Base-by-base conservation (phyloP, 2,888 invertebrate species). In the Erebia aethiops region DNA sequence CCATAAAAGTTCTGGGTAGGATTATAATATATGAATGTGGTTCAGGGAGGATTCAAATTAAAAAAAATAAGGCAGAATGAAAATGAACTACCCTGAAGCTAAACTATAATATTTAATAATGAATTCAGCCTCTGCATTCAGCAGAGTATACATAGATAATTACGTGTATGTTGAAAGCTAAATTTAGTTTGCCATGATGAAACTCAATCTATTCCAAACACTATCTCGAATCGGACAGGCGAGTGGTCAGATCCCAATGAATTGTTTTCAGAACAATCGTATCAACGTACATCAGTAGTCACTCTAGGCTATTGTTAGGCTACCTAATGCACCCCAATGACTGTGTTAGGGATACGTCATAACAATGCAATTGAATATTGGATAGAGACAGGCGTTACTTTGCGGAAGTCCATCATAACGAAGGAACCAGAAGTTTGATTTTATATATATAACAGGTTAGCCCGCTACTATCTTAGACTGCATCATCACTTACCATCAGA, bases 221-320 rank as follows among this genome's bases (percentile, higher is more conserved):
- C 84, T 92, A 92, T 92, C 91, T 84, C 82, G 77, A 81, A 75
- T 78, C 87, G 83, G 87, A 88, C 92, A 90, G 91, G 84, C 90
- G 84, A 91, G 83, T 92, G 92, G 88, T 90, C 91, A 91, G 90
- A 91, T 91, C 90, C 90, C 91, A 92, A 91, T 91, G 90, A 85
- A 89, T 87, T 89, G 88, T 87, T 87, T 86, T 89, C 82, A 85
- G 84, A 78, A 92, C 92, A 92, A 92, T 92, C 89, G 84, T 92
- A 92, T 92, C 92, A 86, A 84, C 87, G 85, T 87, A 87, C 87
- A 90, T 91, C 92, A 90, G 89, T 86, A 87, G 85, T 85, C 86
- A 83, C 82, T 80, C 79, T 83, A 83, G 75, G 67, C 77, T 65
- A 76, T 86, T 87, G 84, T 84, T 82, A 79, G 81, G 79, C 79